Conservation (phyloP, 2,888 invertebrate genomes). For the Mactromeris polynyma region DNA sequence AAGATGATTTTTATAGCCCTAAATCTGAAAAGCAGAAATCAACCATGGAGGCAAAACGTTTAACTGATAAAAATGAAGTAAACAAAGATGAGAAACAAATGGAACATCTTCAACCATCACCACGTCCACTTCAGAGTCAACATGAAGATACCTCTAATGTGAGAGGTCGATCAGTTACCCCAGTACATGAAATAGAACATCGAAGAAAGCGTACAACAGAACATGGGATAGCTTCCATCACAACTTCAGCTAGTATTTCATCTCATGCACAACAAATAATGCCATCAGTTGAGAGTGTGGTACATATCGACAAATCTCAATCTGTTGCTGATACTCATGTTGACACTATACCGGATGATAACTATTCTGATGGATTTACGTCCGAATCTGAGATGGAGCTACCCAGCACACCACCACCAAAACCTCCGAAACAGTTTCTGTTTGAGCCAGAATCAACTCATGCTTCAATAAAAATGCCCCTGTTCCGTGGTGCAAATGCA, state of each 20-base stretch:
- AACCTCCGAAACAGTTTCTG: constrained; percentile 50
- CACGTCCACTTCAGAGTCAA: background rate
- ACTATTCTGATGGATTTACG: constrained; percentile 31
- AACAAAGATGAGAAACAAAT: background rate
- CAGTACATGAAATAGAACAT: background rate
- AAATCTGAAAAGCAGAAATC: background rate
- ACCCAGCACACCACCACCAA: constrained; percentile 17
- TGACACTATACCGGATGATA: constrained; percentile 36
- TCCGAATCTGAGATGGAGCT: constrained; percentile 56
- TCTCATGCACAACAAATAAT: constrained; percentile 46
- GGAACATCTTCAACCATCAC: background rate
- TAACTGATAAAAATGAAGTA: background rate
- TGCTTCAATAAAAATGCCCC: constrained; percentile 36
- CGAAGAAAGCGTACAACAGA: background rate
- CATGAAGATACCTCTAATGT: background rate
- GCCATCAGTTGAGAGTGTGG: constrained; percentile 57
- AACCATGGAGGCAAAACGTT: background rate
- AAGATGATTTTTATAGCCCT: background rate
- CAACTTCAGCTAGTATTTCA: constrained; percentile 44
- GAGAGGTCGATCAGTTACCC: background rate
- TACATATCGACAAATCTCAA: constrained; percentile 26
- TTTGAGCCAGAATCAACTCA: constrained; percentile 41
- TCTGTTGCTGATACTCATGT: constrained; percentile 22
- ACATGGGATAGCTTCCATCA: background rate
- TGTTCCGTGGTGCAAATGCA: constrained; percentile 23